A percentile compares a stretch with the other conserved stretches of the same genome.
Conservation (phyloP, 2,797 vertebrate species). For the Gadopsis marmoratus region DNA sequence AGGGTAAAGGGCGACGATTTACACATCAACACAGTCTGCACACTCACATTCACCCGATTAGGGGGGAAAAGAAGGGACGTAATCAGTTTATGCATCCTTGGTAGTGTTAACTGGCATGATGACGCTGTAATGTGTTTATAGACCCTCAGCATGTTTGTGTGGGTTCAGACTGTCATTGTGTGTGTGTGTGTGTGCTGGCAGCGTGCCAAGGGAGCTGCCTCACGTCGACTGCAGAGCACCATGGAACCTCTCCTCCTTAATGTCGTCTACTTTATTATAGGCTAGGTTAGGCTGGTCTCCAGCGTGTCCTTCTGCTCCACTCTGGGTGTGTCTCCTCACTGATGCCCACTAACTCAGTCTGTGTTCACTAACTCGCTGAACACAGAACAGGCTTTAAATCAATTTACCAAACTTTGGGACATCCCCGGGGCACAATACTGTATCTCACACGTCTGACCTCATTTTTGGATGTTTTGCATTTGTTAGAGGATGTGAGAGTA, state of each 20-base stretch:
- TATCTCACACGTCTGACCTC: conserved; percentile 31
- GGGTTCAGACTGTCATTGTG: not conserved
- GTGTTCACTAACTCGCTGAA: conserved; percentile 2
- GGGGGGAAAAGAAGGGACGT: not conserved
- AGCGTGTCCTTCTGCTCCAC: conserved; percentile 42
- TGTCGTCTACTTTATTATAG: conserved; percentile 56
- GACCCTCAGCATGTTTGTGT: conserved; percentile 24
- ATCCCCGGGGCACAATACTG: conserved; percentile 1
- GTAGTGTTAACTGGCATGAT: not conserved
- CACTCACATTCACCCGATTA: not conserved
- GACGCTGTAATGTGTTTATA: conserved; percentile 39
- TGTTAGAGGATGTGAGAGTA: conserved; percentile 8
- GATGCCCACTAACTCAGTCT: conserved; percentile 2
- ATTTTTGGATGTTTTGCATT: conserved; percentile 4
- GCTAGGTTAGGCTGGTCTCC: conserved; percentile 45
- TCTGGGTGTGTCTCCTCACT: conserved; percentile 57
- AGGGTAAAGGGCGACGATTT: conserved; percentile 45
- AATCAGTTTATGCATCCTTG: conserved; percentile 35
- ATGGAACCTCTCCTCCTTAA: conserved; percentile 29
- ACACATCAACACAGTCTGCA: conserved; percentile 7
- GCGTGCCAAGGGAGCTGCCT: conserved; percentile 28
- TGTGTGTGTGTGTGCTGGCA: conserved; percentile 2
- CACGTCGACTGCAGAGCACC: conserved; percentile 18
- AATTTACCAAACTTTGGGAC: conserved; percentile 30
- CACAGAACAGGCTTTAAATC: conserved; percentile 21